Conservation (phyloP, 2,888 invertebrate genomes). For the Invenusta paracnida region DNA sequence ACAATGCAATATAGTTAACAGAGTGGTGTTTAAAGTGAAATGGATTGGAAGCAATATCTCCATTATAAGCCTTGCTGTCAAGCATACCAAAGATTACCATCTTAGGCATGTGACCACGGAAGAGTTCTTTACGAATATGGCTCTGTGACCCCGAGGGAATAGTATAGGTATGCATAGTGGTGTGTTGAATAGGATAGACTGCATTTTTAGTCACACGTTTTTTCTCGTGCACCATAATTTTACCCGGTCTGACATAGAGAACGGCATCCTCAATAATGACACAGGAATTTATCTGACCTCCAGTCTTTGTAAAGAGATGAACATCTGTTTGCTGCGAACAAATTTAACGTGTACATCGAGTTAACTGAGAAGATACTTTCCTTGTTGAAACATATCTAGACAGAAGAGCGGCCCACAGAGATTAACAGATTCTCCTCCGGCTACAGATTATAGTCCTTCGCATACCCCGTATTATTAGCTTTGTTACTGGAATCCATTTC, state of each 20-base stretch:
- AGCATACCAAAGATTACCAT: neutral
- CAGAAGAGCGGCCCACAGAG: neutral
- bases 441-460: neutral
- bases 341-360: neutral
- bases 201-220: neutral
- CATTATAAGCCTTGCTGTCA: neutral
- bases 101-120: neutral
- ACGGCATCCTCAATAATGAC: neutral
- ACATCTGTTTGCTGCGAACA: neutral
- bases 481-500: neutral
- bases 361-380: neutral
- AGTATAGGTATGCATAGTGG: neutral
- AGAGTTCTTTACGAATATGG: neutral
- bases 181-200: neutral
- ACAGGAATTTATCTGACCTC: neutral
- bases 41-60: neutral
- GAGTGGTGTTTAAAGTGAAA: neutral
- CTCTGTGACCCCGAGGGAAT: neutral
- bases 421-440: neutral
- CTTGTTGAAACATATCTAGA: neutral
- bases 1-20: neutral
- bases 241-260: neutral
- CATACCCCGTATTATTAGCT: neutral
- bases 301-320: neutral
- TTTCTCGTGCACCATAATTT: slow-evolving; percentile 2